A percentile compares a stretch with the other conserved stretches of the same genome.
Conservation (phyloP, 2,113 vertebrate genomes). For the Zosterops japonicus region DNA sequence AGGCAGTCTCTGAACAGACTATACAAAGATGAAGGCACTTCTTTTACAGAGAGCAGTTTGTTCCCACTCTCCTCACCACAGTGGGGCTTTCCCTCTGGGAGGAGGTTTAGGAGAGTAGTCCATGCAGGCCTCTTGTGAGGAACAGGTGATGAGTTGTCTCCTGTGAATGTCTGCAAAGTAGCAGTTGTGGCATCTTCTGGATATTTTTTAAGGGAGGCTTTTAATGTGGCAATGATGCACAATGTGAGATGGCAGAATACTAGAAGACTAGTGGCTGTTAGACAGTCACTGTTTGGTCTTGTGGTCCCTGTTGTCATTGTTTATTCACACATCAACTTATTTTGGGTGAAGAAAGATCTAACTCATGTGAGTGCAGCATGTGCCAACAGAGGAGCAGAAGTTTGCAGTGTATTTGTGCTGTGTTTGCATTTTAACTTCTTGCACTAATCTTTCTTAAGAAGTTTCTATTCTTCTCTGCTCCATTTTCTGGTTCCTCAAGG, state of each 20-base stretch:
- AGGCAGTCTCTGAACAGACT: neutral
- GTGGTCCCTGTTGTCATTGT: neutral
- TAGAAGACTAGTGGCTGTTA: neutral
- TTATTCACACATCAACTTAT: neutral
- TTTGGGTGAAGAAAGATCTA: conserved; percentile 12
- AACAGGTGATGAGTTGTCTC: neutral
- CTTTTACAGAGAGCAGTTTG: neutral
- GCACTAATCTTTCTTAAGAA: neutral
- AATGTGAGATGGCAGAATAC: neutral
- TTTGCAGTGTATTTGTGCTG: neutral
- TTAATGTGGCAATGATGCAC: neutral
- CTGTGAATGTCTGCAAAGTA: neutral
- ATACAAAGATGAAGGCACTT: neutral
- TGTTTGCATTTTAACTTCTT: neutral
- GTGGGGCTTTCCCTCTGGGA: neutral
- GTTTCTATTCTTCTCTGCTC: conserved; percentile 1
- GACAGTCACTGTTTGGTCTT: neutral
- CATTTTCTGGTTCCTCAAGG: neutral
- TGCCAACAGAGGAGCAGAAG: neutral
- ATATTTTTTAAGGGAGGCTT: neutral
- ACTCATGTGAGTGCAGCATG: neutral
- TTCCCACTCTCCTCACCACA: neutral
- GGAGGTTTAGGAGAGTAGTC: no score
- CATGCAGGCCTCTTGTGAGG: neutral
- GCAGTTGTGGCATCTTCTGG: neutral